Conservation (phyloP, 2,113 vertebrate genomes). For the Cyanoramphus novaezelandiae region DNA sequence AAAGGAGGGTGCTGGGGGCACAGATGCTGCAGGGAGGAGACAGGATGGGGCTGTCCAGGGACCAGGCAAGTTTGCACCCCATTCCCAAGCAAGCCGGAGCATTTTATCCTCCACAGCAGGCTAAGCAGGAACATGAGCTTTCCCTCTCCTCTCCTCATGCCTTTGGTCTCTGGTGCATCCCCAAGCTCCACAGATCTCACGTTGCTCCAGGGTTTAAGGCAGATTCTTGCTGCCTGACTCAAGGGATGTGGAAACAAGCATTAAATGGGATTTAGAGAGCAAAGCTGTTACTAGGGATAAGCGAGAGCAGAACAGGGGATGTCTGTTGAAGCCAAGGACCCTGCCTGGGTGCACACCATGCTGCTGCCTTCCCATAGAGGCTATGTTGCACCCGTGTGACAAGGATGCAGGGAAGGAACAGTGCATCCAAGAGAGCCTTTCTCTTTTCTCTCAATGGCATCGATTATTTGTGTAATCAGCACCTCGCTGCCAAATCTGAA, state of each 20-base stretch:
- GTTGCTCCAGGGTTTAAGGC: background rate
- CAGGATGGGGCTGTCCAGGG: background rate
- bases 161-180: background rate
- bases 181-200: background rate
- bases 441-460: constrained; percentile 11
- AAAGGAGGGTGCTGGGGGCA: background rate
- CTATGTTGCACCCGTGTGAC: background rate
- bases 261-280: constrained; percentile 47
- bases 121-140: background rate
- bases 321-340: background rate
- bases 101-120: background rate
- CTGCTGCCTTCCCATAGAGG: background rate
- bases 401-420: background rate
- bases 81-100: background rate
- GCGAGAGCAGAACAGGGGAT: background rate
- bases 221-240: constrained; percentile 9
- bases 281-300: background rate
- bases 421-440: background rate
- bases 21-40: background rate
- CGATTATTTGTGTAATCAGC: constrained; percentile 55
- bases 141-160: background rate
- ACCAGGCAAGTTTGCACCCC: background rate
- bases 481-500: constrained; percentile 17
- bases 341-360: background rate
- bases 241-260: constrained; percentile 35